A percentile compares a stretch with the other conserved stretches of the same genome.
Conservation (phyloP, 2,113 vertebrate species). For the Mesoclemmys tuberculata region DNA sequence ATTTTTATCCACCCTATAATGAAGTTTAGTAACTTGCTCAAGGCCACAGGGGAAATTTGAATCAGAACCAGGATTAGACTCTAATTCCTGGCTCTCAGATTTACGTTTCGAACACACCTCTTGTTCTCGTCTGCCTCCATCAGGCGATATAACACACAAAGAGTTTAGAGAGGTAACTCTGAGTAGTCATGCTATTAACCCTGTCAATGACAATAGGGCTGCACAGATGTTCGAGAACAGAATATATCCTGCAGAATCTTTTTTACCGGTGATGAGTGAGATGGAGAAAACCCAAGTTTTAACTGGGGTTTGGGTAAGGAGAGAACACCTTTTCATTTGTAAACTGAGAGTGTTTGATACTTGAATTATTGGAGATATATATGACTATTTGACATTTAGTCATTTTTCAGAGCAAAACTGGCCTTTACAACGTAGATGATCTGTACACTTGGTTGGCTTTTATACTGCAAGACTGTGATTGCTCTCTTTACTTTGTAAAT, state of each 20-base stretch:
- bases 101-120: rapidly evolving
- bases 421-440: background rate
- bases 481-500: background rate
- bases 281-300: background rate
- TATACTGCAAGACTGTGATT: background rate
- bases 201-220: background rate
- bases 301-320: background rate
- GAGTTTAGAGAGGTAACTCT: background rate
- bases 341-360: constrained; percentile 12
- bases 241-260: background rate
- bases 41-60: background rate
- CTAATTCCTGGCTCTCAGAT: background rate
- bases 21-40: background rate
- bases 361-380: constrained; percentile 4
- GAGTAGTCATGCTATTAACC: background rate
- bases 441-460: background rate
- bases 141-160: background rate
- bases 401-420: constrained; percentile 21
- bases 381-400: background rate
- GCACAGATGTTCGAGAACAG: background rate
- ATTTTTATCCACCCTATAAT: too few species aligned
- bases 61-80: background rate
- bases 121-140: rapidly evolving
- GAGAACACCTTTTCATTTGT: background rate
- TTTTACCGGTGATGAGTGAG: background rate